Conservation (phyloP, 2,888 invertebrate genomes). For the Lycia hirtaria region DNA sequence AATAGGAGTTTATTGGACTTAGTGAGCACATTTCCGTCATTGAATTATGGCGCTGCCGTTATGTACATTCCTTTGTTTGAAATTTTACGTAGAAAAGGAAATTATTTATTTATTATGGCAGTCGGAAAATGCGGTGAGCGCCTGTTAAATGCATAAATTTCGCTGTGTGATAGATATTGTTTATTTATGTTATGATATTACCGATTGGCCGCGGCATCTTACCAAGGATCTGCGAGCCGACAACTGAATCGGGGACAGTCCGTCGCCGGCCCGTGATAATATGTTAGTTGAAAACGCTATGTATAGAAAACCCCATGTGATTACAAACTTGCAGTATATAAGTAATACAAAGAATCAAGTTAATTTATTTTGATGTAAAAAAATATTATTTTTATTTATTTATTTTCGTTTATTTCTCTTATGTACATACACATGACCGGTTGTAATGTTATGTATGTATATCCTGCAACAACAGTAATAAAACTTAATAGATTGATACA, state of each 20-base stretch:
- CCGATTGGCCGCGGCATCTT: background rate
- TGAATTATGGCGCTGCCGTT: conserved; percentile 1
- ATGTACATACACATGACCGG: conserved; percentile 44
- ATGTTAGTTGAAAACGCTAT: conserved; percentile 44
- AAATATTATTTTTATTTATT: conserved; percentile 57
- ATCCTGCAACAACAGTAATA: conserved; percentile 38
- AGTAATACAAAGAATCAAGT: conserved; percentile 52
- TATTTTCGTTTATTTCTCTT: conserved; percentile 44
- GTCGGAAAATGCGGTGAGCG: background rate
- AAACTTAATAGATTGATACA: conserved; percentile 43
- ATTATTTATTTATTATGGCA: background rate
- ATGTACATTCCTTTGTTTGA: conserved; percentile 17
- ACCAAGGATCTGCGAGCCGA: background rate
- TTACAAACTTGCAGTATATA: conserved; percentile 58
- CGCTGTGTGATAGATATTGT: conserved; percentile 4
- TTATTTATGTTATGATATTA: conserved; percentile 32
- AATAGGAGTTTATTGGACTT: background rate
- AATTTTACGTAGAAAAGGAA: conserved; percentile 5
- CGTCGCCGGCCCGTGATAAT: conserved; percentile 40
- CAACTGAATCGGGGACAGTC: conserved; percentile 9
- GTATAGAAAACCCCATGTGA: conserved; percentile 54
- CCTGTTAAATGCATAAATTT: background rate
- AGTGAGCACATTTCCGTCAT: background rate
- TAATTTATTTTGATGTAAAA: conserved; percentile 68
- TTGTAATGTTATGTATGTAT: conserved; percentile 45